Evolutionary conservation across 2,888 invertebrate species (phyloP).

Genomic region (Erebia palarica): DNA sequence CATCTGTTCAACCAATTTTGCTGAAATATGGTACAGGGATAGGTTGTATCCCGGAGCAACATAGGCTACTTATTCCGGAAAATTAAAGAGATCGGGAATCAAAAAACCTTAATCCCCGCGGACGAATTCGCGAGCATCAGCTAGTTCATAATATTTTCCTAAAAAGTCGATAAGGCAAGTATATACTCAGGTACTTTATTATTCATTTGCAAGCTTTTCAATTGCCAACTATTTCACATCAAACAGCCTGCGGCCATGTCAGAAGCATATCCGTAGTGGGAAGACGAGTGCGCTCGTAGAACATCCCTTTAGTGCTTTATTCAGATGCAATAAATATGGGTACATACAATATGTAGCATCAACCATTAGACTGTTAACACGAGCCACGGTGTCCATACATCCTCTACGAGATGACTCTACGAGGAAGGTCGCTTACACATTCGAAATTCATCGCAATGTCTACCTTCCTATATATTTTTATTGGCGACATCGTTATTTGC

Average conservation of each 20-base stretch:
- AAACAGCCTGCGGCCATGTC: conserved; percentile 12
- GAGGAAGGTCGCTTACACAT: conserved; percentile 21
- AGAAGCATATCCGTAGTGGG: conserved; percentile 18
- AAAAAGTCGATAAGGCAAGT: too few species aligned
- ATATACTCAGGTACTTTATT: not conserved
- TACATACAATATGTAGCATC: conserved; percentile 28
- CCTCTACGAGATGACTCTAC: conserved; percentile 35
- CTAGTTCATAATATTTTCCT: too few species aligned
- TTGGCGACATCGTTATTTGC: too few species aligned
- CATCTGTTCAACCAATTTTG: too few species aligned
- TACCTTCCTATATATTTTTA: too few species aligned
- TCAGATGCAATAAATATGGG: conserved; percentile 29
- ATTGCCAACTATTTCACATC: not conserved
- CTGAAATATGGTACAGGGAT: too few species aligned
- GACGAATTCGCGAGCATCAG: too few species aligned
- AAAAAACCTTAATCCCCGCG: too few species aligned
- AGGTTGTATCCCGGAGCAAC: too few species aligned
- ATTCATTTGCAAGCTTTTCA: not conserved
- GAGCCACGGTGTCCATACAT: conserved; percentile 39
- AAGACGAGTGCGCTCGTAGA: conserved; percentile 1
- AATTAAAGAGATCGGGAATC: too few species aligned
- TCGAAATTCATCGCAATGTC: not conserved
- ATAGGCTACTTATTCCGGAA: too few species aligned
- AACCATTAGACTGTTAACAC: conserved; percentile 43
- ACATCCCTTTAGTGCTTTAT: conserved; percentile 26